Percentiles rank a stretch among this genome's conserved stretches.
Evolutionary conservation across 1,140 invertebrate species (phyloP).

Genomic region (Proctacanthus coquilletti): DNA sequence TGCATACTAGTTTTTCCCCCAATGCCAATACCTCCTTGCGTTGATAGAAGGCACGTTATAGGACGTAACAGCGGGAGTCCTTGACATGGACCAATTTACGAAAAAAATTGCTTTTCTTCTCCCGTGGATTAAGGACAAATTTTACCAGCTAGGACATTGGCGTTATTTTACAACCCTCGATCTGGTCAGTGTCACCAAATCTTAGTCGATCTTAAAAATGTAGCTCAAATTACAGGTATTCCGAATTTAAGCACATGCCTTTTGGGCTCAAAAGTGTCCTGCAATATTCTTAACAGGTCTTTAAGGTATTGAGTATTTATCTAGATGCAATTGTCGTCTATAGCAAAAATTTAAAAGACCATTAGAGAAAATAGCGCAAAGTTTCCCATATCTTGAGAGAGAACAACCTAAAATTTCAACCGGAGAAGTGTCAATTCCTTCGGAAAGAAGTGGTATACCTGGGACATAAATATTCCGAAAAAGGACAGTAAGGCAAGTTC

Average conservation of each 20-base stretch:
- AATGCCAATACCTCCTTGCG: no score
- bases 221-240: not conserved
- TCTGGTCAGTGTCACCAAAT: not conserved
- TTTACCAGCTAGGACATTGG: no score
- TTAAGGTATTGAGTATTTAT: constrained; percentile 21
- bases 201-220: not conserved
- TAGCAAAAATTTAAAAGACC: constrained; percentile 12
- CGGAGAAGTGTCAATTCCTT: constrained; percentile 26
- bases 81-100: no score
- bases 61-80: no score
- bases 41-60: no score
- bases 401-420: constrained; percentile 27
- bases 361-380: constrained; percentile 18
- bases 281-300: constrained; percentile 18
- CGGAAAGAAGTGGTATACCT: constrained; percentile 17
- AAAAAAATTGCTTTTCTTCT: not conserved
- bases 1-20: no score
- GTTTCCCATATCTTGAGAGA: constrained; percentile 22
- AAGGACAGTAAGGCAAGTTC: constrained; percentile 9
- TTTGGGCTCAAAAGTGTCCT: no score
- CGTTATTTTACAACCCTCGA: not conserved
- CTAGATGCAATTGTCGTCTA: constrained; percentile 32
- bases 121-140: not conserved
- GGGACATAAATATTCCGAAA: constrained; percentile 17
- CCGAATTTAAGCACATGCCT: not conserved